Conservation (phyloP, 2,797 vertebrate genomes). For the Diglossa cyanea region DNA sequence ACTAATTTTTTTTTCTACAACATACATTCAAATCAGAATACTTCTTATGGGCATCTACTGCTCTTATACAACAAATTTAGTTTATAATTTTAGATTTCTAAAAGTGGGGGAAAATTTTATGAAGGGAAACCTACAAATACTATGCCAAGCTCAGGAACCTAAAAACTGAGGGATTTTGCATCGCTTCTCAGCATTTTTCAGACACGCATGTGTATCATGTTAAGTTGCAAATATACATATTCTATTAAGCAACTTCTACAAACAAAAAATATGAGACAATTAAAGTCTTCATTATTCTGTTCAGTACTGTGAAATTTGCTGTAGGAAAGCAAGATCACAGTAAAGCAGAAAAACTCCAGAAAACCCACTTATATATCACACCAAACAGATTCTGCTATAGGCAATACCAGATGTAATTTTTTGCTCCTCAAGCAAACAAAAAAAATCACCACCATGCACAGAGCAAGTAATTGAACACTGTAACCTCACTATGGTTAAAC, state of each 20-base stretch:
- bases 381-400: neutral
- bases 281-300: neutral
- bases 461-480: neutral
- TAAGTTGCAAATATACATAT: neutral
- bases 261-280: neutral
- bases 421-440: neutral
- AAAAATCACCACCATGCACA: neutral
- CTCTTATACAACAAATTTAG: neutral
- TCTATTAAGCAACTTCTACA: neutral
- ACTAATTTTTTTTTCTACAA: neutral
- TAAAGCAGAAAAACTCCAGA: neutral
- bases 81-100: neutral
- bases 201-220: neutral
- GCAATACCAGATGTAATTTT: neutral
- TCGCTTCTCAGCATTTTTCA: neutral
- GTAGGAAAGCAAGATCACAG: neutral
- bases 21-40: neutral
- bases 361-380: accelerated
- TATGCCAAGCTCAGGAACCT: neutral
- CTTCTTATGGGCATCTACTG: neutral
- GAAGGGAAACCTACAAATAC: neutral
- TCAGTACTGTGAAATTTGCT: neutral
- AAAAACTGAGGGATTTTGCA: neutral
- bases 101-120: neutral
- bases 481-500: neutral